phyloP scores from a whole-genome alignment of 2,113 vertebrate species.

The Ginglymostoma cirratum region DNA sequence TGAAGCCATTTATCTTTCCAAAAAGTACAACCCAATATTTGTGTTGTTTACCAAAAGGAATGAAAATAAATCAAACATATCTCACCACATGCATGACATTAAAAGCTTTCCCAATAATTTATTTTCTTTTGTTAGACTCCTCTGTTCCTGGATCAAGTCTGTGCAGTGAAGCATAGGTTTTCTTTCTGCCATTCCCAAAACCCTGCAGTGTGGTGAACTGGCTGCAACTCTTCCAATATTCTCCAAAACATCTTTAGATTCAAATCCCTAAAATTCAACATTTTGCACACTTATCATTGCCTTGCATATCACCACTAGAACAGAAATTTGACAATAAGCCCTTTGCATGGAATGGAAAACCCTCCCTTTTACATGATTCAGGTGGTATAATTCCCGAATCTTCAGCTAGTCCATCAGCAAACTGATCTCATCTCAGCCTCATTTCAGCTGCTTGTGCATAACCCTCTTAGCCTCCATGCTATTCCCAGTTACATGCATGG shows the following conservation, averaged over 20 bases:
- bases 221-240: not conserved
- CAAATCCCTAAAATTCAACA: not conserved
- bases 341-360: not conserved
- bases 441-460: not conserved
- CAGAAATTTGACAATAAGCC: not conserved
- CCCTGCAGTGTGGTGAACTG: not conserved
- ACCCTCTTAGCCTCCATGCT: not conserved
- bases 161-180: not conserved
- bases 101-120: not conserved
- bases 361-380: not conserved
- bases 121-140: not conserved
- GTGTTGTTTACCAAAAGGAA: not conserved
- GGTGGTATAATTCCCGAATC: not conserved
- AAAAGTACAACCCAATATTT: not conserved
- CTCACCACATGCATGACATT: not conserved
- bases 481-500: not conserved
- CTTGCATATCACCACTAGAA: not conserved
- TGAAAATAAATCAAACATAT: not conserved
- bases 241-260: not conserved
- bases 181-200: not conserved
- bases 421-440: not conserved
- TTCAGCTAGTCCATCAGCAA: not conserved
- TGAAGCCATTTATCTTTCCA: not conserved
- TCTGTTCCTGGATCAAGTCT: not conserved
- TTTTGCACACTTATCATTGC: not conserved